Evolutionary conservation across 2,113 vertebrate species (phyloP), one percentile per base, ranked within the genome.

Genomic region (Gambusia holbrooki): DNA sequence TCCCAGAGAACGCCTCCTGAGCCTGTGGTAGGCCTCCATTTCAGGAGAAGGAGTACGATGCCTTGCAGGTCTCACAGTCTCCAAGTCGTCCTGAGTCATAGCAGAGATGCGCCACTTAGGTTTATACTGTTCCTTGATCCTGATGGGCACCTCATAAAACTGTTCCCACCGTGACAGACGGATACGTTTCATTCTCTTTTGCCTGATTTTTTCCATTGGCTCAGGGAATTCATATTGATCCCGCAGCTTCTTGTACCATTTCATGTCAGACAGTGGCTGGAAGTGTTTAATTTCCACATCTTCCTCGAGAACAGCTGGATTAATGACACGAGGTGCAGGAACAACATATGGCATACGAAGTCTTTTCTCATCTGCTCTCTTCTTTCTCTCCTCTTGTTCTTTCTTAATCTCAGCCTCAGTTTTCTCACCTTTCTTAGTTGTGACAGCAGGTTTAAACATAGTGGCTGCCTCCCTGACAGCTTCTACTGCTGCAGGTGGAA

Each of bases 201-300:
- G 96, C 45, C 91, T 92, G 48, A 96, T 92, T 86, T 96, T 96
- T 9, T 99, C 98, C 71, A 98, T 94, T 64, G 97, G 97, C 83
- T 96, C 98, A 33, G 98, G 98, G 95, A 99, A 98, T 93, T 99
- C 98, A 1, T 95, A 99, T 27, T 98, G 97, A 88, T 99, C 98
- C 62, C 98, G 90, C n/a, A 99, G 88, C 82, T 94, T 98, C 93
- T 97, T 98, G 87, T 99, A 99, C 98, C 98, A 99, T 84, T 98
- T 99, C 97, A 99, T 98, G 83, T 99, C 97, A 68, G 98, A 99
- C 79, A 98, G 92, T 25, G 98, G 98, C 82, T 96, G 94, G 78
- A 95, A 99, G 75, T 97, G 95, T 91, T 99, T 99, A 69, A 99
- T 99, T 74, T 81, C 94, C 33, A 96, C 94, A 68, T 99, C 96